Evolutionary conservation across 2,113 vertebrate genomes (phyloP).

Genomic region (Lanius ludovicianus): DNA sequence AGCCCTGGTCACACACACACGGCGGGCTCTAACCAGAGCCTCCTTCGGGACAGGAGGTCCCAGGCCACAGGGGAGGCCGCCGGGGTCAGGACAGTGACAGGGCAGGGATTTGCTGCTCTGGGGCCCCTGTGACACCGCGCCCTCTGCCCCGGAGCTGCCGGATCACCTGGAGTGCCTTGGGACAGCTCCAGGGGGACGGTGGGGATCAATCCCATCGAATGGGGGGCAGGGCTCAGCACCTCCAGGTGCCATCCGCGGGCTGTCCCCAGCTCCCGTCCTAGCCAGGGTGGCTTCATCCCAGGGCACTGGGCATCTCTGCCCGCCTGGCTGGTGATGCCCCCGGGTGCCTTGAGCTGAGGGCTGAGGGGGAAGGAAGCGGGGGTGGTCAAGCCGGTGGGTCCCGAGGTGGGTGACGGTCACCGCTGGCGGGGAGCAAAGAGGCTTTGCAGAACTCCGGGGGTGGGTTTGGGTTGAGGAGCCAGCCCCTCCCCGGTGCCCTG

Average conservation of each 20-base stretch:
- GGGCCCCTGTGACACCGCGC: fast-evolving
- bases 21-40: no score
- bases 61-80: background rate
- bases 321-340: background rate
- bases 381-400: fast-evolving
- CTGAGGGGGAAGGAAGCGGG: background rate
- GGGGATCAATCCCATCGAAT: fast-evolving
- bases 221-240: no score
- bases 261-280: background rate
- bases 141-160: background rate
- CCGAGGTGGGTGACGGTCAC: fast-evolving
- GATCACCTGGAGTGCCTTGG: background rate
- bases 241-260: background rate
- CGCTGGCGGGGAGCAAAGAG: background rate
- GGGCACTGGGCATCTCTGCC: fast-evolving
- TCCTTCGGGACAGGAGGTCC: fast-evolving
- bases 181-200: no score
- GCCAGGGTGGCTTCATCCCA: fast-evolving
- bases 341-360: fast-evolving
- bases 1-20: background rate
- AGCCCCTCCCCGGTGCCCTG: background rate
- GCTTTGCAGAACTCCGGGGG: background rate
- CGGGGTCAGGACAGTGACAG: background rate
- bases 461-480: background rate
- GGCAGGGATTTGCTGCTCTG: background rate